Evolutionary conservation across 2,113 vertebrate genomes (phyloP), one percentile per base, ranked within the genome.

Genomic region (Aix galericulata): DNA sequence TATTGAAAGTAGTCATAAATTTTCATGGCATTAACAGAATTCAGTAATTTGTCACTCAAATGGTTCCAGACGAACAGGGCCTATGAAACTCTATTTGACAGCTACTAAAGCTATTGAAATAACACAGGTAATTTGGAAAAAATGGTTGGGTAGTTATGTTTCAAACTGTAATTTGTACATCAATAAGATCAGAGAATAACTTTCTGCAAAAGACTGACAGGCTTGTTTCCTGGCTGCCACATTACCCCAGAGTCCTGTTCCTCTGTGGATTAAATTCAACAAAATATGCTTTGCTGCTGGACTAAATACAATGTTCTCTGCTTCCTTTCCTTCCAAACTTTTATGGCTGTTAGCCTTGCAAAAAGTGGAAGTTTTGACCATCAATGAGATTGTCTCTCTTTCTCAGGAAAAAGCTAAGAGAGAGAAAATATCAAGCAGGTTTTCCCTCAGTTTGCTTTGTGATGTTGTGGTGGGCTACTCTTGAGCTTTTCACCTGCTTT

Each of bases 1-100:
- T 92, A 91, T 95, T 96, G 80, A 96, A 93, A 95, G 88, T 32
- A 88, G 56, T 50, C 58, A 91, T 95, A 94, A 90, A 95, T 94
- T 95, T 95, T 93, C 76, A 92, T 52, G 77, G 62, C 44, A 73
- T 94, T 94, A 96, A 76, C 83, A 84, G 71, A 90, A 92, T 87
- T 88, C 44, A 86, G 77, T 78, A 66, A 93, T 96, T 84, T 93
- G 48, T 94, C 95, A 95, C 86, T 84, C 73, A 93, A 34, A 81
- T 72, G 26, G 60, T 20, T 81, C 69, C 52, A 64, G 26, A 86
- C 48, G 48, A 93, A 62, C 31, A 71, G 27, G 56, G 29, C 13
- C 87, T 66, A 10, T 44, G 73, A 86, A 82, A 93, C 23, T 40
- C 52, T 56, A 18, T 76, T 86, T 72, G 69, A 69, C 29, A 69